Evolutionary conservation across 2,113 vertebrate species (phyloP), one percentile per base, ranked within the genome.

Genomic region (Henicopernis longicauda): DNA sequence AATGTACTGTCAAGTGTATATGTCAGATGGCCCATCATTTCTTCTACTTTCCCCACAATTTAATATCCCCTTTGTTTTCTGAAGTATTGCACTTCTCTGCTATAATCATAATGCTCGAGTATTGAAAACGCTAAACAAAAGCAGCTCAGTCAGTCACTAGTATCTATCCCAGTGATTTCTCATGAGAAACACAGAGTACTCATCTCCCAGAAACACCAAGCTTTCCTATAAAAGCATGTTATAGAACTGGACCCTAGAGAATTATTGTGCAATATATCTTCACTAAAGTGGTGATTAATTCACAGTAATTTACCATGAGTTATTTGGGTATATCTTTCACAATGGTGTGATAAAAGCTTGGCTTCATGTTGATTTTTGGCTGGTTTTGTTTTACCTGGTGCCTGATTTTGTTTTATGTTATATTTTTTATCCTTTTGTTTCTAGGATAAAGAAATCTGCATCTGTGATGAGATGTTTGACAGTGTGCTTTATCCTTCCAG

Each of bases 231-330:
- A 94, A 79, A 85, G 42, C 22, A n/a, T 20, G 6, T 76, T 65
- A 38, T 9, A 69, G 77, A 84, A 80, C 36, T 54, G 50, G 31
- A 74, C 57, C 54, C 44, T 27, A 16, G 73, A 87, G 77, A 89
- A 71, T 49, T 84, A 72, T 31, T 67, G n/a, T 55, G 27, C 29
- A 54, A 85, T 77, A 36, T 32, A 58, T 76, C 86, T 82, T 94
- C 40, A 61, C 61, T 93, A 59, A 95, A 89, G 54, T 77, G 40
- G 65, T 89, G 81, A 87, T 93, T 95, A 95, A 96, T 94, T 91
- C 89, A 87, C 40, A 62, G 73, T 82, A 82, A 94, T 86, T 94
- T 95, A 82, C 44, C 7, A 13, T 65, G 54, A 82, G 52, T 72
- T 95, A 32, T 76, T 81, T 55, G 52, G 73, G 29, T 55, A 19